These are phyloP conservation scores for Epinephelus coioides DNA, from an alignment of 2,797 vertebrate species.

Conservation along the genomic window DNA sequence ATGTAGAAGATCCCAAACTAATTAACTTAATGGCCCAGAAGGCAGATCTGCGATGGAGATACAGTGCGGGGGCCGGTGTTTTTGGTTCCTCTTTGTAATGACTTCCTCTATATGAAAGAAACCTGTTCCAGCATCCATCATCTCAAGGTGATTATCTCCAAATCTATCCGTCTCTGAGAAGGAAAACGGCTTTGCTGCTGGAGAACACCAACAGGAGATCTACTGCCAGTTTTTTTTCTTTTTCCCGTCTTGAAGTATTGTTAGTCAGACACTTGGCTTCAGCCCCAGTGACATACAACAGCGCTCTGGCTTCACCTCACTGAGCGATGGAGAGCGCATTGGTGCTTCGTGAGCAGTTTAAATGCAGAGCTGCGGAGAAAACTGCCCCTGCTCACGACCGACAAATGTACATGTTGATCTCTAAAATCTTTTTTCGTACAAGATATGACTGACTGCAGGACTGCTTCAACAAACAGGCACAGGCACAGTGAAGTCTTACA, in stretches of 20 bases:
- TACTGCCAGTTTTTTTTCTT: constrained; percentile 36
- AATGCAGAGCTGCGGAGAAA: constrained; percentile 54
- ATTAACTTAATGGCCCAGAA: constrained; percentile 75
- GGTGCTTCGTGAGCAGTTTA: constrained; percentile 67
- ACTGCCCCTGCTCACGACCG: constrained; percentile 33
- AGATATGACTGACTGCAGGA: constrained; percentile 31
- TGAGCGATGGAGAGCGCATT: constrained; percentile 51
- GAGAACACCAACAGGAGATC: constrained; percentile 63
- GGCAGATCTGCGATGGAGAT: constrained; percentile 65
- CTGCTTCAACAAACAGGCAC: constrained; percentile 37
- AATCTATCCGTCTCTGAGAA: constrained; percentile 60
- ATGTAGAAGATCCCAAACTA: constrained; percentile 73
- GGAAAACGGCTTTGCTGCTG: constrained; percentile 62
- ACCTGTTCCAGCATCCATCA: constrained; percentile 64
- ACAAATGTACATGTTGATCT: constrained; percentile 49
- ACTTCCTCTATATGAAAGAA: constrained; percentile 63
- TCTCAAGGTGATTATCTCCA: constrained; percentile 75
- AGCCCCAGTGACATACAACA: constrained; percentile 43
- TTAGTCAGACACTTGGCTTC: constrained; percentile 76
- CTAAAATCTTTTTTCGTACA: constrained; percentile 21
- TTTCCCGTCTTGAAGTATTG: constrained; percentile 56
- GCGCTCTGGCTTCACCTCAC: constrained; percentile 62
- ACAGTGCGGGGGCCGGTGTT: constrained; percentile 41
- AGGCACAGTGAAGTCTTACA: constrained; percentile 23
- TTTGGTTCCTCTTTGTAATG: constrained; percentile 66